Evolutionary conservation across 2,113 vertebrate genomes (phyloP).

Genomic region (Copsychus sechellarum): DNA sequence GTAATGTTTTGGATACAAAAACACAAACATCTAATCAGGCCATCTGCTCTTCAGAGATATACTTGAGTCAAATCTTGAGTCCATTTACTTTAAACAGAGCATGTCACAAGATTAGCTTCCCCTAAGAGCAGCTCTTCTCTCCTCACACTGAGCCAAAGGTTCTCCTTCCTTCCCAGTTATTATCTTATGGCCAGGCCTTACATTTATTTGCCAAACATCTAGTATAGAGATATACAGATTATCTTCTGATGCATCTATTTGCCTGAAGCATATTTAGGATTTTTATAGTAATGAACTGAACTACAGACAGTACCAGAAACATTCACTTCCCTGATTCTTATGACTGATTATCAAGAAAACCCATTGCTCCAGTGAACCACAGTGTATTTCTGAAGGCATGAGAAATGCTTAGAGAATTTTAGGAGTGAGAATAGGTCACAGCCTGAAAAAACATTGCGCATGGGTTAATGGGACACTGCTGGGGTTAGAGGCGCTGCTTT

Average conservation of each 20-base stretch:
- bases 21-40: slow-evolving; percentile 7
- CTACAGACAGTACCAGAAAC: neutral
- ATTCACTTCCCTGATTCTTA: neutral
- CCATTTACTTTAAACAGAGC: slow-evolving; percentile 25
- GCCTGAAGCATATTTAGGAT: neutral
- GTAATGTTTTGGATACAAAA: slow-evolving; percentile 23
- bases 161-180: neutral
- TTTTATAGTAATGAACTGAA: neutral
- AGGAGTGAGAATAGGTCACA: neutral
- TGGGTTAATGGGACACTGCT: neutral
- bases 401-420: neutral
- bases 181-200: neutral
- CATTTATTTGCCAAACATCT: neutral
- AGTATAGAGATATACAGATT: neutral
- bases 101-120: neutral
- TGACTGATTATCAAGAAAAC: neutral
- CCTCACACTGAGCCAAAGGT: neutral
- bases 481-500: neutral
- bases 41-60: slow-evolving; percentile 29
- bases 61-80: neutral
- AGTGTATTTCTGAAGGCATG: neutral
- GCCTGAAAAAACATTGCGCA: neutral
- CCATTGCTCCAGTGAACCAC: neutral
- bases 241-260: neutral
- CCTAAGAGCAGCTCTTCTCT: neutral